A percentile compares a stretch with the other conserved stretches of the same genome.
Conservation (phyloP, 2,888 invertebrate genomes). For the Eilema depressum region DNA sequence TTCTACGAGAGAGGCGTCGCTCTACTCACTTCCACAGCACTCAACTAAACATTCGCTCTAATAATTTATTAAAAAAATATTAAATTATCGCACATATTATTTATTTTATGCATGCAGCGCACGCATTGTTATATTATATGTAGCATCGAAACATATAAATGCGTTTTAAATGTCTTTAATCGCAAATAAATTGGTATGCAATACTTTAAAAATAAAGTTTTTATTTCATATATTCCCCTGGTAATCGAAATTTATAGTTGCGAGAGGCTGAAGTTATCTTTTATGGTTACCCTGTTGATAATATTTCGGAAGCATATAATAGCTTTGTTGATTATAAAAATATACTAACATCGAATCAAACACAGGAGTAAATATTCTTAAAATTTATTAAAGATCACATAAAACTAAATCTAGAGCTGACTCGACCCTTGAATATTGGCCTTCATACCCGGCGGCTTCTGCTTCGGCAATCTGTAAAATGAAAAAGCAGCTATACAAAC, state of each 20-base stretch:
- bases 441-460: constrained; percentile 78
- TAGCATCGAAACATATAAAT: not conserved
- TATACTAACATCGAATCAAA: not conserved
- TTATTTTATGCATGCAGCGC: constrained; percentile 13
- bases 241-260: too few relatives aligned
- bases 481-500: not conserved
- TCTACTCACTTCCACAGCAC: constrained; percentile 96
- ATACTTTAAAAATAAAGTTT: not conserved
- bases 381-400: constrained; percentile 3
- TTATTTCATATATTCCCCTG: not conserved
- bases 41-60: constrained; percentile 82
- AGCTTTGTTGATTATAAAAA: too few relatives aligned
- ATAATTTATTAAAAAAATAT: not conserved
- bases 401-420: constrained; percentile 66
- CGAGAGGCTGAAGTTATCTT: too few relatives aligned
- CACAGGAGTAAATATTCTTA: not conserved
- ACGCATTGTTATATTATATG: constrained; percentile 11
- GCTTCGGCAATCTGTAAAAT: constrained; percentile 76
- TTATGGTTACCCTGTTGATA: too few relatives aligned
- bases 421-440: constrained; percentile 78
- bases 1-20: constrained; percentile 99
- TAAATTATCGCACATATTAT: constrained; percentile 5
- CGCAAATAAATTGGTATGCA: constrained; percentile 9
- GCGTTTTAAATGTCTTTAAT: constrained; percentile 10
- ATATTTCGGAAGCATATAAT: too few relatives aligned